These are phyloP conservation scores for Rhynchonycteris naso DNA, from an alignment of 2,797 vertebrate species.

Conservation along the genomic window DNA sequence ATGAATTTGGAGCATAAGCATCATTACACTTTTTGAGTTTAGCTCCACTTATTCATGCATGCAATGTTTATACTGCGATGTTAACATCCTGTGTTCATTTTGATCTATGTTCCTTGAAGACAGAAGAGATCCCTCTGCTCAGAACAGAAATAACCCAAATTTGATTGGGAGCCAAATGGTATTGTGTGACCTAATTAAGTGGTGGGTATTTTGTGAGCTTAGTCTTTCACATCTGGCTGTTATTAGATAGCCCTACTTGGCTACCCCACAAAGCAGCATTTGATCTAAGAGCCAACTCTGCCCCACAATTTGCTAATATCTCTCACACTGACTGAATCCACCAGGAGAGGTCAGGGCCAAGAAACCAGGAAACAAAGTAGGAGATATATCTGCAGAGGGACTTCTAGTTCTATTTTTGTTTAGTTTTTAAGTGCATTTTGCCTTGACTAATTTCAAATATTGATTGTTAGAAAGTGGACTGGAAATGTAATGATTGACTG, in stretches of 20 bases:
- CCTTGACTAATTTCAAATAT: slow-evolving; percentile 79
- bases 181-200: slow-evolving; percentile 64
- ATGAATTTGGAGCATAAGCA: slow-evolving; percentile 23
- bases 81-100: slow-evolving; percentile 46
- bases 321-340: slow-evolving; percentile 59
- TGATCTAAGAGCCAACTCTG: slow-evolving; percentile 55
- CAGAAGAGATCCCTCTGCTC: slow-evolving; percentile 36
- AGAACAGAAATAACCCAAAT: slow-evolving; percentile 60
- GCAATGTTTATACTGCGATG: slow-evolving; percentile 20
- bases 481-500: slow-evolving; percentile 85
- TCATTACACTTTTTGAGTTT: slow-evolving; percentile 44
- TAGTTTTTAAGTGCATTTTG: slow-evolving; percentile 71
- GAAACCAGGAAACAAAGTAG: slow-evolving; percentile 58
- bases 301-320: slow-evolving; percentile 43
- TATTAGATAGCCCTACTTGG: slow-evolving; percentile 65
- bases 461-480: slow-evolving; percentile 85
- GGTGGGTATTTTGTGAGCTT: slow-evolving; percentile 50
- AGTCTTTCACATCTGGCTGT: slow-evolving; percentile 71
- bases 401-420: slow-evolving; percentile 69
- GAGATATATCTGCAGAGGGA: slow-evolving; percentile 40
- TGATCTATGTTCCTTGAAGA: slow-evolving; percentile 60
- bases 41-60: slow-evolving; percentile 45
- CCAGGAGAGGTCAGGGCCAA: slow-evolving; percentile 21
- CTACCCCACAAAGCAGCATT: slow-evolving; percentile 65
- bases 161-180: slow-evolving; percentile 59